Evolutionary conservation across 2,797 vertebrate species (phyloP), one percentile per base, ranked within the genome.

Genomic region (Catostomus latipinnis): DNA sequence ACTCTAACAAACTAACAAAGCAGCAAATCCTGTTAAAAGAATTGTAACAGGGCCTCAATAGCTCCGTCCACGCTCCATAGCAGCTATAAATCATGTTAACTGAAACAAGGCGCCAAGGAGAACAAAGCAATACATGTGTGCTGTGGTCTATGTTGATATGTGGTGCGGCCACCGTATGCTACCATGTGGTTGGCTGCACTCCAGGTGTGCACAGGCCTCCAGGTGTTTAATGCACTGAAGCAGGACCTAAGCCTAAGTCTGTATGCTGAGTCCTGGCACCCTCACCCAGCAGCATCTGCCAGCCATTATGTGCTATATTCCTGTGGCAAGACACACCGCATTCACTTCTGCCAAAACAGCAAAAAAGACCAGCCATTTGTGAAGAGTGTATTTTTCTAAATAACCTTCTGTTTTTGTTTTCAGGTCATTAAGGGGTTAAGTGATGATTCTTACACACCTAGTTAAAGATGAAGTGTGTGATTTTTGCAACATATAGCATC

Each of bases 301-400:
- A 91, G 84, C 85, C 86, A 90, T 89, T 90, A 89, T 81, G 78
- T 86, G 84, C 83, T 85, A 78, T 81, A 87, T 88, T 91, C 91
- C 90, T 91, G 89, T 88, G 90, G 89, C 88, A 83, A 87, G 83
- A 84, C 84, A 87, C 88, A 88, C 75, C 75, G 85, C 85, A 89
- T 84, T 82, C 86, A 75, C 85, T 77, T 62, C 22, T 43, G 46
- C 56, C 49, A 60, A 49, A 52, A 53, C 45, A 78, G 18, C 56
- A 56, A 54, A 49, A 48, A 34, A 62, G 52, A 74, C 67, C 54
- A 71, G 58, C 13, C 7, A 9, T 53, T 60, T 10, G 16, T 56
- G 63, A 63, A n/a, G 62, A 61, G 10, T 65, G 49, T 18, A 57
- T 48, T 69, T 69, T 65, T 12, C 34, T 62, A 74, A 68, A 14